phyloP scores from a whole-genome alignment of 2,888 invertebrate genomes.

The Acronicta aceris region DNA sequence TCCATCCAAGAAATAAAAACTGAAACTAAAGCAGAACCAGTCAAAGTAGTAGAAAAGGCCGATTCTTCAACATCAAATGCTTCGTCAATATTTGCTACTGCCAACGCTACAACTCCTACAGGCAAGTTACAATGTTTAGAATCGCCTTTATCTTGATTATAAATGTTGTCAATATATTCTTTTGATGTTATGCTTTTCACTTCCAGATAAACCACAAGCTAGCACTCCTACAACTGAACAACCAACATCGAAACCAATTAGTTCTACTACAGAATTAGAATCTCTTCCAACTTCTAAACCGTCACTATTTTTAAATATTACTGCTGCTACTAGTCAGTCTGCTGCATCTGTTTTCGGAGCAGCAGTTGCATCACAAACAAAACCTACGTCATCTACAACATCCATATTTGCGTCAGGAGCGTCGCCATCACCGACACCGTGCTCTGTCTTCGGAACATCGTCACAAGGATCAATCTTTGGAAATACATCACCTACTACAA shows the following conservation, averaged over 20 bases:
- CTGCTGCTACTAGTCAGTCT: conserved; percentile 50
- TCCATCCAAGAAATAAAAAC: conserved; percentile 52
- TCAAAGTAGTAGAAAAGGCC: conserved; percentile 51
- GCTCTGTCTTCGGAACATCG: conserved; percentile 49
- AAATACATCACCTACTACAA: conserved; percentile 42
- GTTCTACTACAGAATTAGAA: conserved; percentile 27
- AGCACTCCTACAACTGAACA: conserved; percentile 37
- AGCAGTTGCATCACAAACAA: conserved; percentile 60
- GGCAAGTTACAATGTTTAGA: conserved; percentile 31
- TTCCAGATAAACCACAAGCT: conserved; percentile 63
- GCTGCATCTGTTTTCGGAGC: conserved; percentile 71
- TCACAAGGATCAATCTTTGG: conserved; percentile 54
- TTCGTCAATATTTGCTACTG: conserved; percentile 63
- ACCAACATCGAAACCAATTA: conserved; percentile 31
- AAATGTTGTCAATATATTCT: background rate
- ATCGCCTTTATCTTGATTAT: background rate
- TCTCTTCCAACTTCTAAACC: conserved; percentile 29
- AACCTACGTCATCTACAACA: conserved; percentile 47
- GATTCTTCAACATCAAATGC: conserved; percentile 54
- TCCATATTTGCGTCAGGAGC: conserved; percentile 56
- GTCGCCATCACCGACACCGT: conserved; percentile 48
- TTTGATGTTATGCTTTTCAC: conserved; percentile 4
- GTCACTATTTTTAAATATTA: conserved; percentile 39
- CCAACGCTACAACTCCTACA: conserved; percentile 42
- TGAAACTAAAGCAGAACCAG: conserved; percentile 53